phyloP scores from a whole-genome alignment of 2,888 invertebrate species.

The Aspidiotus rigidus region DNA sequence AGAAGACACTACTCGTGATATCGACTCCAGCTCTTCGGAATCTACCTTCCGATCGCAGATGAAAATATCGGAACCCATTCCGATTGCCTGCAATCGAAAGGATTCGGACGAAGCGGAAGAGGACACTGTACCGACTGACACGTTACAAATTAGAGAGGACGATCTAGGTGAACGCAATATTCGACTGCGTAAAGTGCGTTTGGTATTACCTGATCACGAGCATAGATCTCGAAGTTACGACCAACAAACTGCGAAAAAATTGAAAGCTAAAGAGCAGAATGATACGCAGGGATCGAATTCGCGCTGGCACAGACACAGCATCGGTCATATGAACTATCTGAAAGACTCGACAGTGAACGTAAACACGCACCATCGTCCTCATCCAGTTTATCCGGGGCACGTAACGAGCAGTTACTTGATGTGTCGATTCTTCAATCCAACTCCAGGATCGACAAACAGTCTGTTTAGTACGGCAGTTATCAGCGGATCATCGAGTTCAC shows the following conservation, averaged over 20 bases:
- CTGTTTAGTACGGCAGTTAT: conserved; percentile 94
- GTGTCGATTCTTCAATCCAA: conserved; percentile 25
- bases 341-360: conserved; percentile 62
- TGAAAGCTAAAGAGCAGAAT: conserved; percentile 22
- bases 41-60: conserved; percentile 26
- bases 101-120: conserved; percentile 13
- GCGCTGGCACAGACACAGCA: conserved; percentile 85
- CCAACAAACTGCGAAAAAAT: conserved; percentile 43
- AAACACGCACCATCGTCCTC: conserved; percentile 27
- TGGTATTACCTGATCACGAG: conserved; percentile 43
- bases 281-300: neutral
- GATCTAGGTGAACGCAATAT: conserved; percentile 22
- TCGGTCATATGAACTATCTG: conserved; percentile 91
- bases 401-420: conserved; percentile 25
- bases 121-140: conserved; percentile 11
- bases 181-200: conserved; percentile 30
- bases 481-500: conserved; percentile 85
- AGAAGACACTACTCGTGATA: conserved; percentile 17
- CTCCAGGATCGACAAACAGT: conserved; percentile 61
- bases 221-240: conserved; percentile 60
- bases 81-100: conserved; percentile 24
- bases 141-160: conserved; percentile 3
- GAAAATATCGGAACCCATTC: conserved; percentile 32
- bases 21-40: conserved; percentile 6
- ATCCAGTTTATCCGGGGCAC: conserved; percentile 22